These are phyloP conservation scores for Illadopsis cleaveri DNA, from an alignment of 2,113 vertebrate species.

Conservation along the genomic window DNA sequence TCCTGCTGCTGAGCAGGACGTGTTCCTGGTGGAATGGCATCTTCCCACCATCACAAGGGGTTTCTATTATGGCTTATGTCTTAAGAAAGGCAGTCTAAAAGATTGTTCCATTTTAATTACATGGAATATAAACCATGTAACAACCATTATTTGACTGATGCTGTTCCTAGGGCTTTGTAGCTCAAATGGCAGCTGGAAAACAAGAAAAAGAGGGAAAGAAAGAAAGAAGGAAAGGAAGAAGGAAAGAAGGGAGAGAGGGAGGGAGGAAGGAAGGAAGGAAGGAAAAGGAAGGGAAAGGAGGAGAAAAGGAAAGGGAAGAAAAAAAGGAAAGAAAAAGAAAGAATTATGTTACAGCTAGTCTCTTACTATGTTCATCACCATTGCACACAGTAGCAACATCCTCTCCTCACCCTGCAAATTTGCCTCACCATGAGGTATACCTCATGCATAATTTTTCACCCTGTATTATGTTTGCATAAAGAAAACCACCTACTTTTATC, in stretches of 20 bases:
- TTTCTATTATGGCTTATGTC: neutral
- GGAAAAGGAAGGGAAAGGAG: no score
- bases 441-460: neutral
- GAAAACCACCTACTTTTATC: neutral
- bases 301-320: no score
- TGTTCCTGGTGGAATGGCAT: neutral
- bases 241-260: accelerated
- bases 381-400: neutral
- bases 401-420: neutral
- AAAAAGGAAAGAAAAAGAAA: no score
- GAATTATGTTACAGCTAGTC: neutral
- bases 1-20: neutral
- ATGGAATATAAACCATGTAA: neutral
- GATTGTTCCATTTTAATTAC: neutral
- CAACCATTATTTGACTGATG: neutral
- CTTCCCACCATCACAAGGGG: neutral
- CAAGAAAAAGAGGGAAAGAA: neutral
- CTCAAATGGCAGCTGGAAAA: neutral
- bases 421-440: neutral
- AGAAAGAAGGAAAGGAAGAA: neutral
- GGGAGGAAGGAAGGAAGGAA: accelerated
- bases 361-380: neutral
- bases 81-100: neutral
- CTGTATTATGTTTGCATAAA: neutral
- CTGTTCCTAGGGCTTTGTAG: neutral